A percentile compares a stretch with the other conserved stretches of the same genome.
phyloP scores from a whole-genome alignment of 2,888 invertebrate species.

The Penaeus monodon region DNA sequence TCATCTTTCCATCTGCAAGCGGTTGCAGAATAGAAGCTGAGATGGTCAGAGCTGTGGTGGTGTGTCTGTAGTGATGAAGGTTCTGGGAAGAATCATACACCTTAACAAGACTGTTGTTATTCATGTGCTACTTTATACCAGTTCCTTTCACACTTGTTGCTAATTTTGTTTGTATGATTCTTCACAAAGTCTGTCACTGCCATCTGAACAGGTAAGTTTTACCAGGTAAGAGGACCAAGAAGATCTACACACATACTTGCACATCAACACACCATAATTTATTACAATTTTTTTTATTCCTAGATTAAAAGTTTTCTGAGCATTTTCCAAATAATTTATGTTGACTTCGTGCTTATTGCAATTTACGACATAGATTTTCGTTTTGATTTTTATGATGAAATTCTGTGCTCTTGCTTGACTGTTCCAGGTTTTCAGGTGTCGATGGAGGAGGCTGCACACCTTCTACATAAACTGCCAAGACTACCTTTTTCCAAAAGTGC shows the following conservation, averaged over 20 bases:
- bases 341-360: slow-evolving; percentile 5
- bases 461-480: slow-evolving; percentile 3
- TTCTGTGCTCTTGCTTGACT: slow-evolving; percentile 13
- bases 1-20: slow-evolving; percentile 18
- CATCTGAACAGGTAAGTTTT: slow-evolving; percentile 56
- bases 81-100: slow-evolving; percentile 49
- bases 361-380: slow-evolving; percentile 24
- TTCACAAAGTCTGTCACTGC: slow-evolving; percentile 52
- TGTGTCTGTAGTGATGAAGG: slow-evolving; percentile 50
- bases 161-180: slow-evolving; percentile 30
- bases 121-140: not conserved
- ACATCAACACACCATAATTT: no score
- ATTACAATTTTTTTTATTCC: no score
- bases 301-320: no score
- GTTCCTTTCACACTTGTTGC: not conserved
- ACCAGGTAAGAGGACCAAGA: slow-evolving; percentile 55
- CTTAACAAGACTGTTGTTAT: not conserved
- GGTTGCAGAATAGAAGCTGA: not conserved
- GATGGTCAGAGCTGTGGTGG: slow-evolving; percentile 23
- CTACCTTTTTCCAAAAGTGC: slow-evolving; percentile 1
- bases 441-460: slow-evolving; percentile 21
- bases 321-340: slow-evolving; percentile 20
- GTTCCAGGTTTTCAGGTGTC: slow-evolving; percentile 37
- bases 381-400: slow-evolving; percentile 21
- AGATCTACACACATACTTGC: slow-evolving; percentile 40